Evolutionary conservation across 2,113 vertebrate genomes (phyloP).

Genomic region (Cnemophilus loriae): DNA sequence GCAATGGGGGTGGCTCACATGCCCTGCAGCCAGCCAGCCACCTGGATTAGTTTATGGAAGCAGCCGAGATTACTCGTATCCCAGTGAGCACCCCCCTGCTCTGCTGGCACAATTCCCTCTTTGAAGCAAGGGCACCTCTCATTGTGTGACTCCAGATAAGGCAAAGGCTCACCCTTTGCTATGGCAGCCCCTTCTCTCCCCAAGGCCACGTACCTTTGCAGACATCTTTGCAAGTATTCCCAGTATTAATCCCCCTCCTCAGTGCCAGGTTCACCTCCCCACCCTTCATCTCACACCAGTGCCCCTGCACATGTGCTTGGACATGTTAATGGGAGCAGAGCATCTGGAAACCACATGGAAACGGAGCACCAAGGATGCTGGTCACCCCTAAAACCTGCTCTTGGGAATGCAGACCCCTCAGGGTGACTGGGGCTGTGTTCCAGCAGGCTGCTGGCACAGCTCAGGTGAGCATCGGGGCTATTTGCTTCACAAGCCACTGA

Average conservation of each 20-base stretch:
- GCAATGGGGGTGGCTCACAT: background rate
- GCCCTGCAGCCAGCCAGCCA: rapidly evolving
- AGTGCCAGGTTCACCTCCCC: background rate
- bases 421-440: rapidly evolving
- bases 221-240: background rate
- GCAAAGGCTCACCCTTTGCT: background rate
- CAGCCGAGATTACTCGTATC: background rate
- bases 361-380: background rate
- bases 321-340: rapidly evolving
- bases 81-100: background rate
- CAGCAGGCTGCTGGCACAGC: background rate
- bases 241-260: background rate
- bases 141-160: constrained; percentile 38
- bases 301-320: rapidly evolving
- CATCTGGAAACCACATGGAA: background rate
- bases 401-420: background rate
- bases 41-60: background rate
- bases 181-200: background rate
- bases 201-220: background rate
- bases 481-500: background rate
- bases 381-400: background rate
- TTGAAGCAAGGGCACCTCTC: background rate
- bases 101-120: background rate
- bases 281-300: rapidly evolving
- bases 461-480: background rate